phyloP scores from a whole-genome alignment of 2,113 vertebrate species.

The Corythornis cristatus region DNA sequence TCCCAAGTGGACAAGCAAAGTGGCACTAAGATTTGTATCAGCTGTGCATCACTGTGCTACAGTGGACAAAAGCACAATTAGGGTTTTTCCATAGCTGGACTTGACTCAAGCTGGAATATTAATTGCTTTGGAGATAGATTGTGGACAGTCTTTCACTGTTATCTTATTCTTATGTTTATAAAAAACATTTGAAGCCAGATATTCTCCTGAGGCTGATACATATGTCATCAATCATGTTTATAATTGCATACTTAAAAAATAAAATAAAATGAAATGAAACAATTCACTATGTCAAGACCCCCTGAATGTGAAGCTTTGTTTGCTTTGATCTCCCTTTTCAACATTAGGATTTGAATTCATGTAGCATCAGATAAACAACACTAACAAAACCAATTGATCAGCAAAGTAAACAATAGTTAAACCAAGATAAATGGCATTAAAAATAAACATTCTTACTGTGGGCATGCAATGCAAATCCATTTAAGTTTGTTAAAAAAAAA shows the following conservation, averaged over 20 bases:
- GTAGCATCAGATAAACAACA: neutral
- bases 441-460: neutral
- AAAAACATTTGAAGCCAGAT: neutral
- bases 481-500: neutral
- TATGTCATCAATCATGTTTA: neutral
- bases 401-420: neutral
- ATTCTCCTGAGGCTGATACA: neutral
- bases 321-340: neutral
- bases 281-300: neutral
- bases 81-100: neutral
- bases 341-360: neutral
- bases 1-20: neutral
- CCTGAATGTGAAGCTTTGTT: neutral
- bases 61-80: neutral
- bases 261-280: neutral
- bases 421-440: neutral
- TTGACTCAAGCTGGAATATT: neutral
- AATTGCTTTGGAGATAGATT: neutral
- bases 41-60: neutral
- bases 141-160: neutral
- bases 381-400: neutral
- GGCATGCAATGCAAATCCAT: neutral
- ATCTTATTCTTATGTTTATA: neutral
- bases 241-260: neutral
- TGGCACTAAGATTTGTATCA: neutral